Base-by-base conservation (phyloP, 2,113 vertebrate genomes). In the Hippocampus guttulatus region DNA sequence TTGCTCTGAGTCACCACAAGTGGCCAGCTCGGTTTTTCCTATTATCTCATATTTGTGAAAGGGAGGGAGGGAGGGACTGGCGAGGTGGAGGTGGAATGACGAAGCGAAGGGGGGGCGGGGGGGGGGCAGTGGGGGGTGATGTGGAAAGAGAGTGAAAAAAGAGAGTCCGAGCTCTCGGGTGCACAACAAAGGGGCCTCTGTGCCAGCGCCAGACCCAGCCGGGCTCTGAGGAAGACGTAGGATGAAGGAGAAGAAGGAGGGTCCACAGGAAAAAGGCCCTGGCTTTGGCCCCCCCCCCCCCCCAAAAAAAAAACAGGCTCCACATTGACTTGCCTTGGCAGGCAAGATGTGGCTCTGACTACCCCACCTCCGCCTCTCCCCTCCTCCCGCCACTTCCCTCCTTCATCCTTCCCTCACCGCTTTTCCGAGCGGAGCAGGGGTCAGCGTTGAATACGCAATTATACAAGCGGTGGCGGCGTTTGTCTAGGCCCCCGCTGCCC, bases 221-320 rank as follows among this genome's bases (percentile, higher is more conserved):
- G 93, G 92, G 93, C 94, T 94, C 64, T 91, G 94, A 93, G 94
- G 84, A 86, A 76, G 87, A 95, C 94, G 95, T 94, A 94, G 83
- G 81, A 79, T 78, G 94, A 84, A 78, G 95, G 94, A 93, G 72
- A 69, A 94, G 95, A 94, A 93, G 93, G 95, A 91, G 73, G 91
- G 95, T 95, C 94, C 95, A 95, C 95, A 97, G 96, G 96, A 98
- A 98, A 61, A 95, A 94, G 77, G 94, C 93, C 92, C 95, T 95
- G 95, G 94, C 94, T 95, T 94, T 93, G 92, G 84, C 82, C 88
- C 88, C 76, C 30, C 91, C 91, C 91, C 88, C 91, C 90, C 92
- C 86, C 79, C 76, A 79, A 75, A 87, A 83, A 98, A 79, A 64
- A 88, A 82, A 98, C 95, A 96, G 94, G 92, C 94, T 91, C 92